Base-by-base conservation (phyloP, 2,797 vertebrate genomes). In the Clarias fuscus region DNA sequence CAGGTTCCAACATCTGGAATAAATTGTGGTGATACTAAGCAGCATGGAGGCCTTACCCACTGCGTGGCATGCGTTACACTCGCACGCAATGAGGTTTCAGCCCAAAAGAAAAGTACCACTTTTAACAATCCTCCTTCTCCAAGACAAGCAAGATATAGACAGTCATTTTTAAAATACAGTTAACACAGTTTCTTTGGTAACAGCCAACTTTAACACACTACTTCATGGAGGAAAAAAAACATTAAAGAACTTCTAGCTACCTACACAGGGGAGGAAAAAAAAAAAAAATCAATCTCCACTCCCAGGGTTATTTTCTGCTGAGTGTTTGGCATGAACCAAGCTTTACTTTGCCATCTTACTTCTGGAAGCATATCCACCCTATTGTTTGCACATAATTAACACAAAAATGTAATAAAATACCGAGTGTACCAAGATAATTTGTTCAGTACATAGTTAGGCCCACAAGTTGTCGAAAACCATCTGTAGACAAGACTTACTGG, bases 1-100 rank as follows among this genome's bases (percentile, higher is more conserved):
- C 30, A 76, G 82, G 82, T 88, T 84, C 40, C 86, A 89, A 84
- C 89, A 89, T 91, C 90, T 91, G 90, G 89, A 90, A 76, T 86
- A 82, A 89, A 89, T 89, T 87, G 87, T 71, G 78, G 70, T 61
- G 71, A 89, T 86, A 80, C 61, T 83, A 72, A 86, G 86, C 83
- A 86, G 81, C 79, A 88, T 37, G 48, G 85, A 85, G 87, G 79
- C 87, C 81, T 78, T 87, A 77, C 70, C 72, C 86, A 82, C 84
- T 85, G 72, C 86, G 78, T 70, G 82, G 84, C 89, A 91, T 83
- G 70, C 86, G 81, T 88, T 72, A 18, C 75, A 65, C 73, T 90
- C 84, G 59, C 89, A 89, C 82, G 87, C 85, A 88, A 88, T 67
- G 83, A 85, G 81, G 65, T 67, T 83, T 33, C 77, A 82, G 80